Base-by-base conservation (phyloP, 2,797 vertebrate genomes). In the Gouania willdenowi region DNA sequence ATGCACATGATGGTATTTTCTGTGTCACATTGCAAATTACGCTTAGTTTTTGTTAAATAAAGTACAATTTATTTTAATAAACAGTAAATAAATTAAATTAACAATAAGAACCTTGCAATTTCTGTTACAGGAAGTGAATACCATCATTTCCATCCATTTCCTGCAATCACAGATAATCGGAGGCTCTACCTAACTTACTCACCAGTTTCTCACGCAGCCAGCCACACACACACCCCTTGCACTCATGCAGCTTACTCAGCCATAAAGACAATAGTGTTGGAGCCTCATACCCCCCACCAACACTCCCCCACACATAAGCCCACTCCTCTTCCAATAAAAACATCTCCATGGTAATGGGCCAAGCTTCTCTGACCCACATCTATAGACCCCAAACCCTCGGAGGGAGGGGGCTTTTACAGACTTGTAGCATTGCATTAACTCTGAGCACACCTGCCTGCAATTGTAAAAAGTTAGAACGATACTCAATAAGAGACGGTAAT, bases 261-360 rank as follows among this genome's bases (percentile, higher is more conserved):
- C 84, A 82, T 48, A 79, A 83, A 81, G 66, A 83, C 79, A 79
- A 87, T 79, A 48, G 71, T 10, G 45, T 72, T 42, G 54, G 39
- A 46, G 67, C 62, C 44, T 28, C 52, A 42, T 25, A 34, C 5
- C 48, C 66, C 53, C 37, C 11, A 3, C 17, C 17, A 7, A 20
- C 45, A 44, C 62, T 24, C 50, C 67, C 62, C 51, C 45, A 30
- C 72, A 45, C 26, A 26, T 56, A 72, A 66, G 25, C 67, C 52
- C 44, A 48, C 51, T 28, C 53, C 42, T 46, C 66, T 73, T 71
- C 71, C 60, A 83, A 81, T 81, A 81, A 85, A 81, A 83, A 69
- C 70, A 60, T 89, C 75, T 64, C 85, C 81, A 87, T 87, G 77
- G 83, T 75, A 81, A 89, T 75, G 44, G 71, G 63, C 70, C 76